phyloP scores from a whole-genome alignment of 2,888 invertebrate genomes.

The Amphipoea lucens region DNA sequence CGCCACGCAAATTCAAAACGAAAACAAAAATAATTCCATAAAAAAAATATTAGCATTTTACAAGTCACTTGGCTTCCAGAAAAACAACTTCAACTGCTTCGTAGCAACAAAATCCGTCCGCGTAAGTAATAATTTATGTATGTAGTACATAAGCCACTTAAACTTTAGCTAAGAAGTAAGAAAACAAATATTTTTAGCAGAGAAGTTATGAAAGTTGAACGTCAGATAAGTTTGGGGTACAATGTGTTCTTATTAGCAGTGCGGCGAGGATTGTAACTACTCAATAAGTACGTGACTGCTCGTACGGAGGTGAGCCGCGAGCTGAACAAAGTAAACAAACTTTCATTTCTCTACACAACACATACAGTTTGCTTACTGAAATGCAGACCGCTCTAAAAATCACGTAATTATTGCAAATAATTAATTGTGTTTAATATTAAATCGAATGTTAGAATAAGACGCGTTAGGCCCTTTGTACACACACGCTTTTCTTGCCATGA shows the following conservation, averaged over 20 bases:
- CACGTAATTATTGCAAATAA: slow-evolving; percentile 3
- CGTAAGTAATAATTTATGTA: slow-evolving; percentile 59
- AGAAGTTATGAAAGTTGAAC: slow-evolving; percentile 65
- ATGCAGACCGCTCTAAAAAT: slow-evolving; percentile 21
- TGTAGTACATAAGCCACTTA: slow-evolving; percentile 60
- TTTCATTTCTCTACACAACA: slow-evolving; percentile 49
- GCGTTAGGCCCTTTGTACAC: background rate
- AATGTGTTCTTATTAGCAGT: slow-evolving; percentile 70
- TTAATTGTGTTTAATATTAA: background rate
- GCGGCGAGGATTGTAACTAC: slow-evolving; percentile 63
- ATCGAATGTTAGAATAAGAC: background rate
- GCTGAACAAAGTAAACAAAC: slow-evolving; percentile 43
- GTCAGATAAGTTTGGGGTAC: slow-evolving; percentile 66
- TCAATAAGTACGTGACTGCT: slow-evolving; percentile 70
- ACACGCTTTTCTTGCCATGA: too few species aligned
- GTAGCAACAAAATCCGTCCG: slow-evolving; percentile 47
- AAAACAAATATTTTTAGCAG: slow-evolving; percentile 56
- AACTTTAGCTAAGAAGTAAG: slow-evolving; percentile 56
- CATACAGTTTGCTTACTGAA: slow-evolving; percentile 24
- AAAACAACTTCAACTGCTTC: slow-evolving; percentile 34
- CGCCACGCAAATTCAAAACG: background rate
- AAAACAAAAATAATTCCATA: background rate
- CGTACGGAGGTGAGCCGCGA: slow-evolving; percentile 34
- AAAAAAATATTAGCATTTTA: slow-evolving; percentile 3
- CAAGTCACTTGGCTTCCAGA: slow-evolving; percentile 6